phyloP scores from a whole-genome alignment of 2,888 invertebrate species.

The Spatulosminthurus flaviceps region DNA sequence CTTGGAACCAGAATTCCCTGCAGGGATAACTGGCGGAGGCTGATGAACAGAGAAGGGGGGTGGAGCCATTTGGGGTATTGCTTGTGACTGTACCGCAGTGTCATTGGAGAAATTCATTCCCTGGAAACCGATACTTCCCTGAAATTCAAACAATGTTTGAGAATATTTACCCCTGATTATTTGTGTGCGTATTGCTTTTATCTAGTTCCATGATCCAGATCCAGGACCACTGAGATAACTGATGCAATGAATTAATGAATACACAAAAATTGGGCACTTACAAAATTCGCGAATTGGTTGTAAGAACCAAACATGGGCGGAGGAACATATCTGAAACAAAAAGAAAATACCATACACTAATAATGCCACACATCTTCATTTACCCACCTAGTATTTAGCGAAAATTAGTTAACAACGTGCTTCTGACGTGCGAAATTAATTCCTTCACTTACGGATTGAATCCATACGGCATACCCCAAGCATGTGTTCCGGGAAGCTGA shows the following conservation, averaged over 20 bases:
- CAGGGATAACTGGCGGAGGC: constrained; percentile 7
- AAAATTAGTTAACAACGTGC: no score
- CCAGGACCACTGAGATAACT: constrained; percentile 26
- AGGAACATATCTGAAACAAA: constrained; percentile 54
- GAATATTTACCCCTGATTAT: no score
- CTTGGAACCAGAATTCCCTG: constrained; percentile 25
- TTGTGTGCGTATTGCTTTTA: no score
- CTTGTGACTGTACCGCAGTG: constrained; percentile 53
- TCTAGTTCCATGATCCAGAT: no score
- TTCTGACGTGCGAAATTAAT: no score
- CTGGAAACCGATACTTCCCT: constrained; percentile 55
- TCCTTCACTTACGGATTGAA: constrained; percentile 55
- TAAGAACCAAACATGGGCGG: constrained; percentile 51
- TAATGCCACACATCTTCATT: background rate
- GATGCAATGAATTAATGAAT: constrained; percentile 32
- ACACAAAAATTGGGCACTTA: constrained; percentile 33
- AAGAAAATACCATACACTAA: background rate
- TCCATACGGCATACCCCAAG: constrained; percentile 54
- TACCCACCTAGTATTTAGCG: no score
- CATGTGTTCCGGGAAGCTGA: constrained; percentile 12
- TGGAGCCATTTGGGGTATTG: constrained; percentile 53
- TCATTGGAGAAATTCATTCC: constrained; percentile 61
- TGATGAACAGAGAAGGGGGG: constrained; percentile 9
- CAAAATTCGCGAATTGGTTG: constrained; percentile 55
- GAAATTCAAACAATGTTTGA: no score